phyloP scores from a whole-genome alignment of 2,888 invertebrate genomes.

The Aproaerema taeniolella region DNA sequence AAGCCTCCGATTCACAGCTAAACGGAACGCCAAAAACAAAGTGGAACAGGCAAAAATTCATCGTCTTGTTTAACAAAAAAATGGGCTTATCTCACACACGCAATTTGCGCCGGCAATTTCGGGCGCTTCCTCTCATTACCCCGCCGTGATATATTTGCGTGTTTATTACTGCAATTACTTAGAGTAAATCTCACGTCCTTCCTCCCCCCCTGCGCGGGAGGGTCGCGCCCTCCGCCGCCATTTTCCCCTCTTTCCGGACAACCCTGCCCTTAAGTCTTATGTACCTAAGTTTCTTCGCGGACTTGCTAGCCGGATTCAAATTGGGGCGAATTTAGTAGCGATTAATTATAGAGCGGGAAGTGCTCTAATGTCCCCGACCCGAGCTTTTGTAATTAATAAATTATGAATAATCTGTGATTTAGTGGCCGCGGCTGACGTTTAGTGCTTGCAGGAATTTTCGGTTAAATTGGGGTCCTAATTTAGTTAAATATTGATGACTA shows the following conservation, averaged over 20 bases:
- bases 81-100: constrained; percentile 75
- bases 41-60: constrained; percentile 28
- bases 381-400: constrained; percentile 64
- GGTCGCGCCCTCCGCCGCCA: constrained; percentile 71
- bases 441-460: constrained; percentile 3
- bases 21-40: constrained; percentile 30
- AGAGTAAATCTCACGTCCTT: constrained; percentile 79
- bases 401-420: constrained; percentile 42
- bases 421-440: constrained; percentile 8
- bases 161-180: constrained; percentile 79
- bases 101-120: constrained; percentile 75
- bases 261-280: constrained; percentile 77
- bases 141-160: constrained; percentile 76
- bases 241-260: constrained; percentile 73
- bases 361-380: constrained; percentile 53
- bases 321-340: constrained; percentile 77
- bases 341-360: constrained; percentile 73
- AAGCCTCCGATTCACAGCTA: too few relatives aligned
- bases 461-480: background rate
- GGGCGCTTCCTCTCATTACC: constrained; percentile 75
- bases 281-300: constrained; percentile 77
- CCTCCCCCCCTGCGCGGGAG: constrained; percentile 57
- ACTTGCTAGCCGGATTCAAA: constrained; percentile 76
- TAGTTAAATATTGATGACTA: too few relatives aligned
- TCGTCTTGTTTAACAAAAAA: constrained; percentile 49